Evolutionary conservation across 2,113 vertebrate genomes (phyloP), one percentile per base, ranked within the genome.

Genomic region (Peromyscus polionotus): DNA sequence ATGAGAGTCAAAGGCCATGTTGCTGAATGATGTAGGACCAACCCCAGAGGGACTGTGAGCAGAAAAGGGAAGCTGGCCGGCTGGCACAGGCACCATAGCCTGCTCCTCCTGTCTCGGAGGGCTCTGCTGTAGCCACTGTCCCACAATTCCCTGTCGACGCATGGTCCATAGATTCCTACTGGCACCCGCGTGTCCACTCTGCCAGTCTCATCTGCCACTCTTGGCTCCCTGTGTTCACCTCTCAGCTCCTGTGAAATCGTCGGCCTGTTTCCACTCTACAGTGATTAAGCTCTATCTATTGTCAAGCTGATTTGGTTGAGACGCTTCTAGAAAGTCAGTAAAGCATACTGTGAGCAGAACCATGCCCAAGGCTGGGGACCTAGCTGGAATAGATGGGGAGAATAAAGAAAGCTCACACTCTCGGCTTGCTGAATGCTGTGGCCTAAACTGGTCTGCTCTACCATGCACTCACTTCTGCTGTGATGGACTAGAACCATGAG

Each of bases 81-180:
- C 31, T 33, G 67, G 65, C 42, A 28, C 81, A 48, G 81, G 31
- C 24, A n/a, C n/a, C 68, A 36, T 17, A 20, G 84, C 28, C 39
- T 68, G 24, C 17, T 39, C 51, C n/a, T 88, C 59, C 39, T 61
- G 36, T 85, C 77, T 84, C 88, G 33, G 73, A 39, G 39, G n/a
- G 42, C 42, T 26, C 5, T 19, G 63, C 22, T 1, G 4, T 45
- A 26, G 10, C 10, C 42, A 8, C 72, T 16, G 36, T 4, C 39
- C 54, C 16, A 3, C 26, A 51, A 42, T 10, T 75, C 1, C 45
- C 48, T 17, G 2, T 28, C 9, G 28, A 8, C 1, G 9, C 12
- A 5, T 1, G 0, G 20, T 3, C 59, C 63, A 24, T 10, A 39
- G 9, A 13, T 7, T 9, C 10, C 73, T 7, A 3, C 80, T 10